Evolutionary conservation across 2,797 vertebrate genomes (phyloP).

Genomic region (Lepidocolaptes lacrymiger): DNA sequence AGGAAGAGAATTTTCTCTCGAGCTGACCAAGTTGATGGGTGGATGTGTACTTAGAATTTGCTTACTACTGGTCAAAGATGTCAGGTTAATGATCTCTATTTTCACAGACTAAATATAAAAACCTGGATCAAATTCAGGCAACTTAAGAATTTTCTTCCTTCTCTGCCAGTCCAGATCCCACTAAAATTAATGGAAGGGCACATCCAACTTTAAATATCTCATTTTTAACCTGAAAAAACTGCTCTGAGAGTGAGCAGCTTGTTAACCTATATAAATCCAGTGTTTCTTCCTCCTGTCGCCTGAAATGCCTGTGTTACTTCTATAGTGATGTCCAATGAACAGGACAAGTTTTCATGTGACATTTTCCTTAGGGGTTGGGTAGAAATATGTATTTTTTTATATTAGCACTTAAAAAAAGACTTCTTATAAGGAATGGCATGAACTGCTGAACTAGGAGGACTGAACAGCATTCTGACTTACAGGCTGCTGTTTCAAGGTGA

Average conservation of each 20-base stretch:
- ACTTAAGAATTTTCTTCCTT: background rate
- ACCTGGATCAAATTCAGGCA: background rate
- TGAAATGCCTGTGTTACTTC: background rate
- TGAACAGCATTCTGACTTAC: background rate
- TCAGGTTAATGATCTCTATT: background rate
- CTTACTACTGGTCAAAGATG: background rate
- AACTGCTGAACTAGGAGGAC: background rate
- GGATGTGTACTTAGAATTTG: background rate
- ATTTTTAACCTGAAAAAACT: background rate
- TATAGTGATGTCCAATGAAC: background rate
- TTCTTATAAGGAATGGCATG: background rate
- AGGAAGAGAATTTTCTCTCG: background rate
- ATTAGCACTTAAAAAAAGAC: background rate
- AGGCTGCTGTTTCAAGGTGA: background rate
- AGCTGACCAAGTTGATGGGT: background rate
- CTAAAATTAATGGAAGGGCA: background rate
- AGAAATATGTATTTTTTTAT: background rate
- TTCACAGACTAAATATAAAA: background rate
- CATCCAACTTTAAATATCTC: background rate
- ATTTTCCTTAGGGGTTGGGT: background rate
- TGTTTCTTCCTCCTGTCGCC: background rate
- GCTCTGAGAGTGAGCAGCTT: background rate
- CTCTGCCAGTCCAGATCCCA: background rate
- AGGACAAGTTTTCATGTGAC: background rate
- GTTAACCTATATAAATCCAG: background rate